A percentile compares a stretch with the other conserved stretches of the same genome.
Conservation (phyloP, 2,888 invertebrate genomes). For the Villa cingulata region DNA sequence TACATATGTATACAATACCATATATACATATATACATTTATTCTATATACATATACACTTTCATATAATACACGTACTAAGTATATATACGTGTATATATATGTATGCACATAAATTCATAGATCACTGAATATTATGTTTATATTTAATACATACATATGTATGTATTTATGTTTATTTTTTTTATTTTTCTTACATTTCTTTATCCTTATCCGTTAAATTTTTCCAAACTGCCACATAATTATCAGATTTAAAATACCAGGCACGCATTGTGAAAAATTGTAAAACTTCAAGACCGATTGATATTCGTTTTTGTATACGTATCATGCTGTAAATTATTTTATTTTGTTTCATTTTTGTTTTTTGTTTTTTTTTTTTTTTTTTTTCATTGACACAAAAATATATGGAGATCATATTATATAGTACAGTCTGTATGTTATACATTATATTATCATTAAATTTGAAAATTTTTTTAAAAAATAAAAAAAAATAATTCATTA, state of each 20-base stretch:
- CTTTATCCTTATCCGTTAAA: slow-evolving; percentile 36
- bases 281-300: slow-evolving; percentile 68
- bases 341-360: not conserved
- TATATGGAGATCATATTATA: too few species aligned
- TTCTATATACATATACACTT: too few species aligned
- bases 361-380: too few species aligned
- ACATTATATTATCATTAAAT: too few species aligned
- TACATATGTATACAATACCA: too few species aligned
- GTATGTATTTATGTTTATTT: not conserved
- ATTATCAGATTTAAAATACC: slow-evolving; percentile 66
- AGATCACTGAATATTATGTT: not conserved
- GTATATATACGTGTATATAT: too few species aligned
- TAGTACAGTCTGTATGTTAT: too few species aligned
- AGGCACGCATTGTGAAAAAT: slow-evolving; percentile 81
- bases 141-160: not conserved
- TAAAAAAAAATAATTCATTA: too few species aligned
- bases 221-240: slow-evolving; percentile 39
- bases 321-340: slow-evolving; percentile 51
- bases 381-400: too few species aligned
- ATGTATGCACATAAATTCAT: too few species aligned
- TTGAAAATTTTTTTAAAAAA: too few species aligned
- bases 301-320: slow-evolving; percentile 59
- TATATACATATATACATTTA: not conserved
- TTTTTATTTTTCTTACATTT: slow-evolving; percentile 21
- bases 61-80: too few species aligned